Conservation (phyloP, 2,113 vertebrate genomes). For the Hippocampus mohnikei region DNA sequence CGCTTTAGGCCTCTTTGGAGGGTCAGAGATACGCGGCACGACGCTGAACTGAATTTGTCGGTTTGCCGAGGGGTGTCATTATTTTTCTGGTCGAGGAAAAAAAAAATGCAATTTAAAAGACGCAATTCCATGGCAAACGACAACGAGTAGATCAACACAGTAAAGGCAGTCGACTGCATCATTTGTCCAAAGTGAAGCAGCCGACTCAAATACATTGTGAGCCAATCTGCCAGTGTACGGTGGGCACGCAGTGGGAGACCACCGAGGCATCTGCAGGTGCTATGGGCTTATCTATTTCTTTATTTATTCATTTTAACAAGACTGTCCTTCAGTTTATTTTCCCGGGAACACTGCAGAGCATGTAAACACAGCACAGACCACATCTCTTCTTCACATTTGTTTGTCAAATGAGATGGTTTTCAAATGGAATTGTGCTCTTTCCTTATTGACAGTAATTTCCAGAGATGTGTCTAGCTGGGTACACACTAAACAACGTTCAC, state of each 20-base stretch:
- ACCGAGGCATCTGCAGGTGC: conserved; percentile 12
- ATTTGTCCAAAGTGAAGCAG: conserved; percentile 36
- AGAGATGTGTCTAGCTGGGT: neutral
- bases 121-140: conserved; percentile 62
- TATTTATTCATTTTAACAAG: conserved; percentile 13
- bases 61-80: conserved; percentile 61
- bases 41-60: conserved; percentile 46
- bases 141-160: conserved; percentile 54
- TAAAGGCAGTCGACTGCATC: conserved; percentile 58
- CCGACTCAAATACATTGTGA: conserved; percentile 26
- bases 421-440: conserved; percentile 15
- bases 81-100: conserved; percentile 69
- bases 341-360: conserved; percentile 16
- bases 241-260: conserved; percentile 13
- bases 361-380: conserved; percentile 14
- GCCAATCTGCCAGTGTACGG: conserved; percentile 28
- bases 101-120: conserved; percentile 73
- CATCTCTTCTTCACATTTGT: neutral
- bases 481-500: neutral
- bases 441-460: conserved; percentile 15
- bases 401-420: conserved; percentile 11
- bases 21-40: conserved; percentile 35
- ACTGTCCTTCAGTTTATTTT: conserved; percentile 11
- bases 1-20: conserved; percentile 6
- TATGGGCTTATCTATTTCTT: neutral